Evolutionary conservation across 2,797 vertebrate genomes (phyloP).

Genomic region (Fundulus diaphanus): DNA sequence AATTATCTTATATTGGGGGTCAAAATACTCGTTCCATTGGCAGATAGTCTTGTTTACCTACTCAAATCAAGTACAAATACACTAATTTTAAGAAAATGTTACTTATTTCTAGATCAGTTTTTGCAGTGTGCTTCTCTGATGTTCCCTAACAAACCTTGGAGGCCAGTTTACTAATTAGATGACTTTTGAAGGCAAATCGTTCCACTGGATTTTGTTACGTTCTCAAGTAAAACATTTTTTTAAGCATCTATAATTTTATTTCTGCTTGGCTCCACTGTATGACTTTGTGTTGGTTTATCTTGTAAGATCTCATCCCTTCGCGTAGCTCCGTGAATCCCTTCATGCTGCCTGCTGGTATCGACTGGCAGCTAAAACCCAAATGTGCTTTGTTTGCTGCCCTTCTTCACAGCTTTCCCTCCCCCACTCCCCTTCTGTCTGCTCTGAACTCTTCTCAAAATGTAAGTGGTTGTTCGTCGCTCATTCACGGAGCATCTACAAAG

Average conservation of each 20-base stretch:
- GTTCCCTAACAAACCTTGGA: no score
- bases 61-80: no score
- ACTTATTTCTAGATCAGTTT: no score
- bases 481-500: constrained; percentile 28
- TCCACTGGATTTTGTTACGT: no score
- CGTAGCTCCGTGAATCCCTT: neutral
- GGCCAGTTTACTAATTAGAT: neutral
- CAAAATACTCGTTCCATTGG: no score
- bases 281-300: neutral
- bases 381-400: constrained; percentile 52
- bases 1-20: no score
- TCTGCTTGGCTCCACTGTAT: neutral
- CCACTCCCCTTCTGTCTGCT: constrained; percentile 18
- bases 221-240: no score
- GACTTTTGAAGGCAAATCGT: neutral
- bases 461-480: constrained; percentile 21
- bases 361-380: constrained; percentile 29
- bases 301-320: neutral
- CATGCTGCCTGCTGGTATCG: constrained; percentile 5
- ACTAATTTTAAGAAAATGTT: no score
- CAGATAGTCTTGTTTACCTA: no score
- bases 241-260: neutral
- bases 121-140: no score
- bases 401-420: constrained; percentile 28
- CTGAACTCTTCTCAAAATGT: constrained; percentile 32